Conservation (phyloP, 2,888 invertebrate genomes). For the Eupithecia tripunctaria region DNA sequence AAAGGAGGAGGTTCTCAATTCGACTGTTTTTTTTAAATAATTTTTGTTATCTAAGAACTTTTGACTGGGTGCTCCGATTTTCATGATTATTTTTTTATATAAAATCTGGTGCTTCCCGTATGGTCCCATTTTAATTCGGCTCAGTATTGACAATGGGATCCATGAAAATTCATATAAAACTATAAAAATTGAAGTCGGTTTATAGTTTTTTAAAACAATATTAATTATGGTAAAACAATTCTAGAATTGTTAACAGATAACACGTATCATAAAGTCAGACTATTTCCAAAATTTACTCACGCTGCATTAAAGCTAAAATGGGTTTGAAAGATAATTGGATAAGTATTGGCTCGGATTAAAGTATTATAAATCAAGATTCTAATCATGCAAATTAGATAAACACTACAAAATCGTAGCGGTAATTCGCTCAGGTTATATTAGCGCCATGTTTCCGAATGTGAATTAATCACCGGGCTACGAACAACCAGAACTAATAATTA, state of each 20-base stretch:
- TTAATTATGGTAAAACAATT: no score
- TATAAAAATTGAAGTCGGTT: no score
- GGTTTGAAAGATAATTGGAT: neutral
- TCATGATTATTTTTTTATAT: no score
- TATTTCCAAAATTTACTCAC: neutral
- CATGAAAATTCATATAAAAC: no score
- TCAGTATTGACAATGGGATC: no score
- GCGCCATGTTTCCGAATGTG: conserved; percentile 4
- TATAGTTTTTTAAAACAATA: no score
- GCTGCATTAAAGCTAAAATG: neutral
- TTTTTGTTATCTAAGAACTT: no score
- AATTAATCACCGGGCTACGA: neutral
- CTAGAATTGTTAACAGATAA: neutral
- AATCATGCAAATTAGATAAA: conserved; percentile 8
- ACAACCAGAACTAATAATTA: neutral
- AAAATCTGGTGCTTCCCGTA: no score
- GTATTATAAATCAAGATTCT: neutral
- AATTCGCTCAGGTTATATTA: neutral
- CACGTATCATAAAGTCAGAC: neutral
- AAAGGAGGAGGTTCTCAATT: no score
- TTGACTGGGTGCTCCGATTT: no score
- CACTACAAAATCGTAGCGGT: conserved; percentile 1
- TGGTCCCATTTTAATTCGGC: no score
- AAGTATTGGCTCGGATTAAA: neutral
- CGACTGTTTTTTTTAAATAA: no score